These are phyloP conservation scores for Eretmocerus hayati DNA, from an alignment of 2,888 invertebrate genomes.

Conservation along the genomic window DNA sequence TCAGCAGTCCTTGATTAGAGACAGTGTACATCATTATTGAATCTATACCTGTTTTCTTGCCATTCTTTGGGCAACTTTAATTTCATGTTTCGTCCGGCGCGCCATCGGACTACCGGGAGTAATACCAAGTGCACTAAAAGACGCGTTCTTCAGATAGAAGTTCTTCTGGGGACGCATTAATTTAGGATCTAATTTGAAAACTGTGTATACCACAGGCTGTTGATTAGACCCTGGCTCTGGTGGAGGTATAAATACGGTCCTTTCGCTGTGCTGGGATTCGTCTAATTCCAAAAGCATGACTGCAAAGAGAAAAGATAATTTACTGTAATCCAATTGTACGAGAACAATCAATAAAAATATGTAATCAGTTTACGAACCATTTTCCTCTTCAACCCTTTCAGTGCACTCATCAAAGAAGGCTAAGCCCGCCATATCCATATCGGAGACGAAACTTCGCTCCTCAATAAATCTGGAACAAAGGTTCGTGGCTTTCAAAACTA, in stretches of 20 bases:
- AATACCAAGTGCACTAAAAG: constrained; percentile 43
- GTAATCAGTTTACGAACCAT: constrained; percentile 27
- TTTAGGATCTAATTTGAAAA: constrained; percentile 58
- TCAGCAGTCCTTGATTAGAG: not conserved
- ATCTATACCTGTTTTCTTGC: constrained; percentile 52
- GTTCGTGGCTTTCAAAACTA: constrained; percentile 1
- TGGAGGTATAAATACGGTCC: constrained; percentile 91
- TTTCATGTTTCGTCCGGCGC: constrained; percentile 89
- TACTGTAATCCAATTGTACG: not conserved
- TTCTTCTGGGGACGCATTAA: constrained; percentile 50
- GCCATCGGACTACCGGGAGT: constrained; percentile 85
- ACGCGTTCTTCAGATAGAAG: constrained; percentile 37
- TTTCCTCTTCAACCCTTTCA: constrained; percentile 60
- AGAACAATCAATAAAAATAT: not conserved
- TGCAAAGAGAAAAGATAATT: constrained; percentile 15
- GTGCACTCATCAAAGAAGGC: constrained; percentile 97
- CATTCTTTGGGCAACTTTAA: constrained; percentile 81
- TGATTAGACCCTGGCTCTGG: constrained; percentile 65
- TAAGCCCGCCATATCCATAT: constrained; percentile 84
- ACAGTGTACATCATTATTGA: not conserved
- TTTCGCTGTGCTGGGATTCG: constrained; percentile 68
- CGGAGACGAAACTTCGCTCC: constrained; percentile 97
- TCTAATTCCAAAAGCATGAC: constrained; percentile 70
- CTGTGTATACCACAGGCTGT: constrained; percentile 48
- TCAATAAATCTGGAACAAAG: constrained; percentile 75